phyloP scores from a whole-genome alignment of 2,113 vertebrate genomes.

The Rhinogobius similis region DNA sequence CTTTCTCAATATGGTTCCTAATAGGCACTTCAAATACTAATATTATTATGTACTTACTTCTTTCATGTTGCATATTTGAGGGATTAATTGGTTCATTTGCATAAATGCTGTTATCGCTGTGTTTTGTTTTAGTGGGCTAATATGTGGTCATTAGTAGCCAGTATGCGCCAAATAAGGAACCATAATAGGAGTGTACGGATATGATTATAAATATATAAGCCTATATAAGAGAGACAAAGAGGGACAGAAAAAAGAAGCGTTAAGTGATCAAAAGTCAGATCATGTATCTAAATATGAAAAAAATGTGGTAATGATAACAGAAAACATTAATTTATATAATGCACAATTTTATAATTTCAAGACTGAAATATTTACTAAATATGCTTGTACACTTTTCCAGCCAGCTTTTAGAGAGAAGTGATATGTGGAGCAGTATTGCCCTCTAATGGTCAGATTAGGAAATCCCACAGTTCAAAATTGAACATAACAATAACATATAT shows the following conservation, averaged over 20 bases:
- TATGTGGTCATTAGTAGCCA: background rate
- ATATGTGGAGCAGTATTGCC: constrained; percentile 27
- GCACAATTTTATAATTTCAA: background rate
- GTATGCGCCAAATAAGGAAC: background rate
- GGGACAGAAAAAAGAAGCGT: too few species aligned
- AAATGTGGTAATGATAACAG: background rate
- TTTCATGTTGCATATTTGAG: constrained; percentile 16
- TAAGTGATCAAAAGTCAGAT: background rate
- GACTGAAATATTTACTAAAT: background rate
- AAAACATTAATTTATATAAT: background rate
- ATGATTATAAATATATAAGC: too few species aligned
- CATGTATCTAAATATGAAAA: background rate
- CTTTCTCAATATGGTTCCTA: too few species aligned
- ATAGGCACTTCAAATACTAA: constrained; percentile 6
- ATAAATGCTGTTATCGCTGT: background rate
- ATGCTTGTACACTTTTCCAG: background rate
- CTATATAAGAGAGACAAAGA: too few species aligned
- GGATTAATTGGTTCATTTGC: background rate
- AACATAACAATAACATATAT: background rate
- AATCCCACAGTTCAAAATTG: background rate
- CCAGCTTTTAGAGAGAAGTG: constrained; percentile 9
- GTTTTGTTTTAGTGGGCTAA: background rate
- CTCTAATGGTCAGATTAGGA: constrained; percentile 36
- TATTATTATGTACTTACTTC: constrained; percentile 14
- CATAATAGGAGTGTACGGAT: too few species aligned